A percentile compares a stretch with the other conserved stretches of the same genome.
Evolutionary conservation across 1,140 invertebrate genomes (phyloP).

Genomic region (Phortica variegata): DNA sequence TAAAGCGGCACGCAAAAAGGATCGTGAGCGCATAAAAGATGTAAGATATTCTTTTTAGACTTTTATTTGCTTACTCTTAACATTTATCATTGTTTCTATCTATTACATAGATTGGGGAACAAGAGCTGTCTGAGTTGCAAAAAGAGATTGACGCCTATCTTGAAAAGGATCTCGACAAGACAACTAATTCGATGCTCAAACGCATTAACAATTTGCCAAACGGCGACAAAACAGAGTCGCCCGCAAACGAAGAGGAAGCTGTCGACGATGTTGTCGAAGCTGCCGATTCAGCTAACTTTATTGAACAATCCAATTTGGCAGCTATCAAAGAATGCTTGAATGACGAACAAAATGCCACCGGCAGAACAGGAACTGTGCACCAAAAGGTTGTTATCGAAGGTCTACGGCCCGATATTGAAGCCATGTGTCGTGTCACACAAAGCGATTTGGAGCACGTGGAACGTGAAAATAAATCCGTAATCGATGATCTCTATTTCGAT

Average conservation of each 20-base stretch:
- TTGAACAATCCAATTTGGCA: slow-evolving; percentile 62
- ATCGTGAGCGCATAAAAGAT: slow-evolving; percentile 76
- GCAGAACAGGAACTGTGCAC: not conserved
- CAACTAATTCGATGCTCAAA: slow-evolving; percentile 31
- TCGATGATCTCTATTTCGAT: slow-evolving; percentile 70
- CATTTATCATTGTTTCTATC: slow-evolving; percentile 25
- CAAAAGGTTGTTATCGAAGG: slow-evolving; percentile 34
- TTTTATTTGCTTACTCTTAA: not conserved
- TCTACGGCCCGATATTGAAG: slow-evolving; percentile 49
- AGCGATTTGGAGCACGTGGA: slow-evolving; percentile 40
- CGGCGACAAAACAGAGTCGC: slow-evolving; percentile 24
- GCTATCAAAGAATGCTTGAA: slow-evolving; percentile 59
- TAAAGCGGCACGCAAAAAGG: slow-evolving; percentile 83
- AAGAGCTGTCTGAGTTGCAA: slow-evolving; percentile 71
- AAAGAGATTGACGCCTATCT: slow-evolving; percentile 75
- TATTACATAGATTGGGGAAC: slow-evolving; percentile 57
- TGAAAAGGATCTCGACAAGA: slow-evolving; percentile 63
- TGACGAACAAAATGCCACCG: slow-evolving; percentile 17
- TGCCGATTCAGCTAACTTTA: slow-evolving; percentile 61
- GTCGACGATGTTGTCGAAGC: slow-evolving; percentile 45
- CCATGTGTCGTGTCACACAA: slow-evolving; percentile 44
- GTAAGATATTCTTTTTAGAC: slow-evolving; percentile 53
- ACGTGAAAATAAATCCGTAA: slow-evolving; percentile 40
- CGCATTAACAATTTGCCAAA: too few species aligned
- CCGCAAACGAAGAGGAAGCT: slow-evolving; percentile 1